Percentiles rank a stretch among this genome's conserved stretches.
Conservation (phyloP, 2,888 invertebrate species). For the Hydrotaea diabolus region DNA sequence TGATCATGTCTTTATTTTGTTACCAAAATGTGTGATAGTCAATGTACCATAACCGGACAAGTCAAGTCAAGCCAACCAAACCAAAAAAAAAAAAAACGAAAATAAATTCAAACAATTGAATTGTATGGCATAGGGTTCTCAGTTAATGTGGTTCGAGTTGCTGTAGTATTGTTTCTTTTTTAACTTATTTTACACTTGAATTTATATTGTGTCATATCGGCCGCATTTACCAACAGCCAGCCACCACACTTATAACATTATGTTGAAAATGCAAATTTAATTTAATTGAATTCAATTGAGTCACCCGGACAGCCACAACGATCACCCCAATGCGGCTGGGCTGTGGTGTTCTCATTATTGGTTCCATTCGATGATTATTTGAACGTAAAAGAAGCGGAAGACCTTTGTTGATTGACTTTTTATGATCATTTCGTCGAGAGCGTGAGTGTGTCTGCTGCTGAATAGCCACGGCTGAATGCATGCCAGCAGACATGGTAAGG, state of each 20-base stretch:
- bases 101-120: slow-evolving; percentile 71
- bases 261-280: slow-evolving; percentile 68
- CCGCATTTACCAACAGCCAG: background rate
- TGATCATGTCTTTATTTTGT: slow-evolving; percentile 49
- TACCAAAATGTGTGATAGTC: slow-evolving; percentile 77
- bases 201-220: slow-evolving; percentile 25
- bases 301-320: slow-evolving; percentile 48
- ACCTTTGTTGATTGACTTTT: slow-evolving; percentile 71
- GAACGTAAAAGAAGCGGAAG: slow-evolving; percentile 70
- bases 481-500: background rate
- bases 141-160: slow-evolving; percentile 29
- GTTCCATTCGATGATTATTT: slow-evolving; percentile 80
- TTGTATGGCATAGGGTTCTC: slow-evolving; percentile 51
- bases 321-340: slow-evolving; percentile 9
- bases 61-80: background rate
- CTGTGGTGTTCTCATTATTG: slow-evolving; percentile 71
- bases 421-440: slow-evolving; percentile 50
- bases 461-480: slow-evolving; percentile 37
- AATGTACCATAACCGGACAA: slow-evolving; percentile 74
- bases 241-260: slow-evolving; percentile 41
- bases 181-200: slow-evolving; percentile 49
- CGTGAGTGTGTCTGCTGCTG: slow-evolving; percentile 14
- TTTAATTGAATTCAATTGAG: slow-evolving; percentile 67
- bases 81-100: slow-evolving; percentile 53
- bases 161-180: no score